Percentiles rank a stretch among this genome's conserved stretches.
Conservation (phyloP, 2,113 vertebrate species). For the human (Homo sapiens) region GRCh38 chr2:25076501-25077000, state of each 20-base stretch:
- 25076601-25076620: neutral
- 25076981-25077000: neutral
- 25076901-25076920: conserved; percentile 27
- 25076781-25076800: conserved; percentile 45
- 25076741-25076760: conserved; percentile 37
- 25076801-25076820: neutral
- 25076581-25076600: neutral
- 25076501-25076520: neutral
- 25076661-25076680: neutral
- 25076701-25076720: conserved; percentile 1
- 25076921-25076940: neutral
- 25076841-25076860: neutral
- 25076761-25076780: conserved; percentile 35
- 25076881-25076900: neutral
- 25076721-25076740: neutral
- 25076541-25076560: neutral
- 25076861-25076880: neutral
- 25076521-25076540: neutral
- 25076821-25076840: neutral
- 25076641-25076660: conserved; percentile 23
- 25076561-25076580: neutral
- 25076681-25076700: neutral
- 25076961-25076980: neutral
- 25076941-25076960: neutral
- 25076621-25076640: conserved; percentile 2